Evolutionary conservation across 2,888 invertebrate species (phyloP), one percentile per base, ranked within the genome.

Genomic region (Caenorhabditis auriculariae): DNA sequence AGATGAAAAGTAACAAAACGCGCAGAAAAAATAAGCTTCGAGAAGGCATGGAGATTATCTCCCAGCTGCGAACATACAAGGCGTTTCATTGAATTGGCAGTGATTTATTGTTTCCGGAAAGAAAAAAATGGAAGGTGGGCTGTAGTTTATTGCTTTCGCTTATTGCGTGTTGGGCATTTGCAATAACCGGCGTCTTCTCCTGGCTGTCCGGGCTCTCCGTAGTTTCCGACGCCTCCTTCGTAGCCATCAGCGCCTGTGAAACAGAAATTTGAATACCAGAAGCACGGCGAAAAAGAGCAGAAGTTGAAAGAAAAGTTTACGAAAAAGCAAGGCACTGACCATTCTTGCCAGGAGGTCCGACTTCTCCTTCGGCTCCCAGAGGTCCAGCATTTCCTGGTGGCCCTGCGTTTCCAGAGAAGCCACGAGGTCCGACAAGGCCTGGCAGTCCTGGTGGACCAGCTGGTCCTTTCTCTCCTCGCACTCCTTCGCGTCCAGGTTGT

Each of bases 331-430:
- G n/a, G 19, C 15, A n/a, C 15, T 41, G 9, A 41, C 41, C 59
- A 38, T 64, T 52, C 52, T 65, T 82, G 58, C 88, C 88, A 45
- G 86, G 85, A 32, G 85, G 77, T 21, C 88, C 88, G 4, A 86
- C 86, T 65, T 58, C 59, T 60, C 70, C 70, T 45, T 60, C 54
- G 26, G 85, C 83, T 63, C 88, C 88, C 2, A 87, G 83, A 57
- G 86, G 85, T 28, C 88, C 88, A 60, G 85, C 83, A 60, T 84
- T 84, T 50, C 88, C 88, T 7, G 86, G 84, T 19, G 84, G 81
- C 28, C 88, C 88, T 7, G 55, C 47, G 52, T 61, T 67, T 53
- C 67, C 67, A 28, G 60, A 49, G 59, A 67, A 67, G 21, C 67
- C 67, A 39, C 61, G 60, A 26, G 67, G 41, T 86, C 69, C 69